A percentile compares a stretch with the other conserved stretches of the same genome.
These are phyloP conservation scores for Palythoa grandis DNA, from an alignment of 92 coral and sea anemone species.

Conservation along the genomic window DNA sequence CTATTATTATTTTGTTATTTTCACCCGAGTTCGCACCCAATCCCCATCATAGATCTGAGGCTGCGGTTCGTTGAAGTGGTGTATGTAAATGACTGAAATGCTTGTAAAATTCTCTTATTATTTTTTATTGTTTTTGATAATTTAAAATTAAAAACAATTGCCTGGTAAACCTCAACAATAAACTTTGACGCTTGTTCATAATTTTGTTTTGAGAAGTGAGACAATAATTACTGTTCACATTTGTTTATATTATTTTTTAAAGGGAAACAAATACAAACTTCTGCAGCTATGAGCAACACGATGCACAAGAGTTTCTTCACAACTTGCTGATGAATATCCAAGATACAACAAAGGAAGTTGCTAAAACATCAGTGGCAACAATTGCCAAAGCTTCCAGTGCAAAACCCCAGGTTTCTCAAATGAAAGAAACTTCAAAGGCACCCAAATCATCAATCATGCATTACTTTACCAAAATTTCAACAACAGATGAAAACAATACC, in stretches of 20 bases:
- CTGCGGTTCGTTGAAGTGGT: too few relatives aligned
- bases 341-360: slow-evolving; percentile 64
- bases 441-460: slow-evolving; percentile 34
- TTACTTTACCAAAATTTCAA: slow-evolving; percentile 2
- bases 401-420: not conserved
- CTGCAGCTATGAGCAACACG: slow-evolving; percentile 90
- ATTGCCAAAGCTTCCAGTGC: not conserved
- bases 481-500: not conserved
- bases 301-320: slow-evolving; percentile 96
- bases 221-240: not conserved
- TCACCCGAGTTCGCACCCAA: too few relatives aligned
- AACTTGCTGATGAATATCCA: slow-evolving; percentile 76
- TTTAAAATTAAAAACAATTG: too few relatives aligned
- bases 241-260: not conserved
- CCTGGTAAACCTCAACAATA: too few relatives aligned
- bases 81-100: too few relatives aligned
- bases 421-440: not conserved
- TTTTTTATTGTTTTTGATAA: too few relatives aligned
- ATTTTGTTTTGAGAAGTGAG: too few relatives aligned
- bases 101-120: too few relatives aligned
- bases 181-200: too few relatives aligned
- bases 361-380: slow-evolving; percentile 44
- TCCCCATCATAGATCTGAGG: too few relatives aligned
- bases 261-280: slow-evolving; percentile 84
- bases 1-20: too few relatives aligned